Percentiles rank a stretch among this genome's conserved stretches.
phyloP scores from a whole-genome alignment of 2,797 vertebrate genomes.

The Anabacerthia variegaticeps region DNA sequence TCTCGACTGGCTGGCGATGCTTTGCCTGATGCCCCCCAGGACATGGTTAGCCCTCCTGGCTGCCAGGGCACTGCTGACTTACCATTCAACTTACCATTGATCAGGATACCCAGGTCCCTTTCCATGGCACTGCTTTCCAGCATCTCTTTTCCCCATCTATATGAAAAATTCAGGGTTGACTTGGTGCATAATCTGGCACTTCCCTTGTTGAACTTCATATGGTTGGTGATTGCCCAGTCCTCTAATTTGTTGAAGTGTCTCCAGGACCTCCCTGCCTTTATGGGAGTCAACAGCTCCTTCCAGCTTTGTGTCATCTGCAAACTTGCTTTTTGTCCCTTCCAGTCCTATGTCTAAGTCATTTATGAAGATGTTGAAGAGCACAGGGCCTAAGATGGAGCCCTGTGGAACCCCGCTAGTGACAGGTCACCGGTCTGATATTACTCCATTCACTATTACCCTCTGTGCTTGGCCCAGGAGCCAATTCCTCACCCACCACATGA shows the following conservation, averaged over 20 bases:
- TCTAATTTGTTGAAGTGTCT: not conserved
- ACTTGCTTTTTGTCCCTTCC: not conserved
- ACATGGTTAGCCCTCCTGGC: not conserved
- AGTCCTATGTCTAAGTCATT: not conserved
- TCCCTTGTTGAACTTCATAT: not conserved
- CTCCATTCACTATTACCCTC: not conserved
- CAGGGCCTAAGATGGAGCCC: not conserved
- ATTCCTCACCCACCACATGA: not conserved
- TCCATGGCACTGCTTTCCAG: not conserved
- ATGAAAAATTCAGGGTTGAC: not conserved
- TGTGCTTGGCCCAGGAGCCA: not conserved
- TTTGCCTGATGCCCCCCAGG: not conserved
- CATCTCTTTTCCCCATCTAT: not conserved
- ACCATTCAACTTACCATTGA: not conserved
- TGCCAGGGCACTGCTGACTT: not conserved
- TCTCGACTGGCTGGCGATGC: accelerated
- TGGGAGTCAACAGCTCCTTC: not conserved
- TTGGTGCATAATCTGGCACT: not conserved
- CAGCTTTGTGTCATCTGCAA: not conserved
- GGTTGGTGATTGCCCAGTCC: not conserved
- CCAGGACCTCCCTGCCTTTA: not conserved
- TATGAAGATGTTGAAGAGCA: not conserved
- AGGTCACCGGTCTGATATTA: not conserved
- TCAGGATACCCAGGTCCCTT: not conserved
- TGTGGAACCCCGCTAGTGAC: not conserved